phyloP scores from a whole-genome alignment of 37 sponge, comb jelly and placozoan species.

The Beroe ovata region DNA sequence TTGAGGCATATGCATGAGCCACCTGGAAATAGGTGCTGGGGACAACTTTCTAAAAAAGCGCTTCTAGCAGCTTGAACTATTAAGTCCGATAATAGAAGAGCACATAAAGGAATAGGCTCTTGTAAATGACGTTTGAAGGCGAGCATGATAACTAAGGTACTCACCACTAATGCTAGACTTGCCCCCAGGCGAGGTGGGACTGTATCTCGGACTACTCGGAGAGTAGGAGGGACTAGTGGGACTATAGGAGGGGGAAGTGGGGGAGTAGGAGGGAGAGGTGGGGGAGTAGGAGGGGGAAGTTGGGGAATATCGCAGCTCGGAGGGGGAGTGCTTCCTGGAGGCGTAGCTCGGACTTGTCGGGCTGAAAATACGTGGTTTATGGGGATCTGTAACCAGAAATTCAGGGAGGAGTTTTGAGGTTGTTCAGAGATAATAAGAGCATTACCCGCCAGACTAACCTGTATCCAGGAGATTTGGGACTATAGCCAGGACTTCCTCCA shows the following conservation, averaged over 20 bases:
- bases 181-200: slow-evolving; percentile 76
- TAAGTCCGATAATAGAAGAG: too few relatives aligned
- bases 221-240: slow-evolving; percentile 79
- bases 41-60: too few relatives aligned
- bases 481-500: slow-evolving; percentile 74
- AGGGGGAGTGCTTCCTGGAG: slow-evolving; percentile 70
- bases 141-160: too few relatives aligned
- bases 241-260: slow-evolving; percentile 80
- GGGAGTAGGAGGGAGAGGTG: slow-evolving; percentile 83
- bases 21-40: too few relatives aligned
- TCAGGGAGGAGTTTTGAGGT: too few relatives aligned
- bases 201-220: slow-evolving; percentile 83
- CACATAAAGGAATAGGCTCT: too few relatives aligned
- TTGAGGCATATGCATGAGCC: too few relatives aligned
- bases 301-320: slow-evolving; percentile 76
- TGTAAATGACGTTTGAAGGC: too few relatives aligned
- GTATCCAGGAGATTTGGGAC: slow-evolving; percentile 76
- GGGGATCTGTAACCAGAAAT: not conserved
- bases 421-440: too few relatives aligned
- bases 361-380: slow-evolving; percentile 19
- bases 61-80: too few relatives aligned
- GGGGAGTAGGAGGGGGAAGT: slow-evolving; percentile 86
- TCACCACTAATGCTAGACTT: slow-evolving; percentile 39
- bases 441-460: not conserved
- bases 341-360: slow-evolving; percentile 86